These are phyloP conservation scores for Heliocidaris erythrogramma DNA, from an alignment of 35 echinoderm and acorn worm species.

Conservation along the genomic window DNA sequence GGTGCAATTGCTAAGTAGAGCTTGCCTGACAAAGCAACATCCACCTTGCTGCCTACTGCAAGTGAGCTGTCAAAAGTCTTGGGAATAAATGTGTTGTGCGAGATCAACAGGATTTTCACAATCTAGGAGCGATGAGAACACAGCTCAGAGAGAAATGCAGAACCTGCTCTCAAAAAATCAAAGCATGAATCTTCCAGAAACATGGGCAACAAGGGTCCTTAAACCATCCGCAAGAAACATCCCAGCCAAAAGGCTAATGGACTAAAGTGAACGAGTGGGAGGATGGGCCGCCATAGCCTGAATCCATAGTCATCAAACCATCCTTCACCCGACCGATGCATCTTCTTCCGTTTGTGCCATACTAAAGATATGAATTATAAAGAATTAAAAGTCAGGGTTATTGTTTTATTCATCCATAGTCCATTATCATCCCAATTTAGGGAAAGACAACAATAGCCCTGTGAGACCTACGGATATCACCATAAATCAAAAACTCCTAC, in stretches of 20 bases:
- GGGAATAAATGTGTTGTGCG: neutral
- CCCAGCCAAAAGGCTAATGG: neutral
- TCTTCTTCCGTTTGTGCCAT: neutral
- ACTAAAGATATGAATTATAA: neutral
- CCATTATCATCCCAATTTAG: neutral
- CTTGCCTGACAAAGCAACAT: too few relatives aligned
- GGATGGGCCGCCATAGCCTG: neutral
- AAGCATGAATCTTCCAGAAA: neutral
- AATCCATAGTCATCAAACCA: neutral
- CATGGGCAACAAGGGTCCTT: neutral
- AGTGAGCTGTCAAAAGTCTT: too few relatives aligned
- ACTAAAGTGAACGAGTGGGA: neutral
- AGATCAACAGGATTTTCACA: neutral
- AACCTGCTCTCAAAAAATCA: neutral
- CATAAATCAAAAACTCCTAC: neutral
- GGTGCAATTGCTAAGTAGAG: too few relatives aligned
- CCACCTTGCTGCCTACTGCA: too few relatives aligned
- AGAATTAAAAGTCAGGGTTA: neutral
- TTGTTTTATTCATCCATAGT: neutral
- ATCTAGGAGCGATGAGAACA: neutral
- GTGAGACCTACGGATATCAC: neutral
- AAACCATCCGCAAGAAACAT: neutral
- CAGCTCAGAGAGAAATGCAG: neutral
- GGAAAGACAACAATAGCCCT: neutral
- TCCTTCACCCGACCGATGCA: neutral